Base-by-base conservation (phyloP, 2,113 vertebrate species). In the Bettongia penicillata region DNA sequence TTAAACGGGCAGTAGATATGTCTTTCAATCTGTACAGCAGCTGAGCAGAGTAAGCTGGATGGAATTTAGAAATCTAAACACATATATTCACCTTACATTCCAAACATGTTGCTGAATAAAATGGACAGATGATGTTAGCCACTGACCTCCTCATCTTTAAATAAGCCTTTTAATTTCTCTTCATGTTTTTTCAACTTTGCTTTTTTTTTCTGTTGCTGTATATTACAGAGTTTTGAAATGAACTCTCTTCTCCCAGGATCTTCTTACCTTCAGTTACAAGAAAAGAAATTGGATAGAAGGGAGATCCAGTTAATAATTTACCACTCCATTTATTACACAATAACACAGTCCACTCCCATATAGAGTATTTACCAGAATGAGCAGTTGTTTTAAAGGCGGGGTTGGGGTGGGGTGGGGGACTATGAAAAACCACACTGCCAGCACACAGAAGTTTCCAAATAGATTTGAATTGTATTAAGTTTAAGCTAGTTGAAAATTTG, bases 191-290 rank as follows among this genome's bases (percentile, higher is more conserved):
- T 90, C 89, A 48, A 43, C 48, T 8, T 10, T 90, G 47, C 47
- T 1, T 48, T 90, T 90, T 90, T 43, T 28, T 28, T 5, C 90
- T 90, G 49, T 9, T 49, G 3, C 49, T 90, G 25, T 90, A 48
- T 12, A 51, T 50, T 51, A 84, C 19, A 43, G 37, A 43, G 19
- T 1, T 93, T 91, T 53, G 10, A 93, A 8, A 16, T 90, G 91
- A 9, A 91, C 0, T 92, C 25, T 19, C 14, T n/a, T 92, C 25
- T 12, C 24, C 43, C 92, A 11, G 0, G 94, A 28, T 90, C 25
- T 51, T 57, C 55, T 95, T 92, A 53, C 28, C 91, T 10, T 19
- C 96, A 49, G 93, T 95, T 94, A 3, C 51, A 43, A 95, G 47
- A 91, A 91, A 93, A 91, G 68, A 51, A 93, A 93, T 48, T 50